Conservation (phyloP, 2,797 vertebrate species). For the Monodelphis domestica region DNA sequence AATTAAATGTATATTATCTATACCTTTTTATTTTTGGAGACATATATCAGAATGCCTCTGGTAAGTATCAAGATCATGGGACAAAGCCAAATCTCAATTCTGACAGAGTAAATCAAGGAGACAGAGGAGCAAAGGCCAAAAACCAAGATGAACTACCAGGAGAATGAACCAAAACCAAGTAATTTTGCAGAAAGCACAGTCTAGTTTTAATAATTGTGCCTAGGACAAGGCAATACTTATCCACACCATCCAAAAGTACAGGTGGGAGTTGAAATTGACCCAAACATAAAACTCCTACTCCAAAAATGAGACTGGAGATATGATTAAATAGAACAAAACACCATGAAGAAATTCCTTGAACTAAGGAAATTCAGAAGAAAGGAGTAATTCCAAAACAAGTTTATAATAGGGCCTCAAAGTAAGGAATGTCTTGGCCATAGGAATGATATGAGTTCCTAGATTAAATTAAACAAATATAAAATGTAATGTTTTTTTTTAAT, state of each 20-base stretch:
- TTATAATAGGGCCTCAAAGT: too few species aligned
- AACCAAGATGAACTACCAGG: background rate
- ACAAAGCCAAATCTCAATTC: too few species aligned
- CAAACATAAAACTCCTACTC: background rate
- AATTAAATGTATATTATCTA: background rate
- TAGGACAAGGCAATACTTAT: background rate
- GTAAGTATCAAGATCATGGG: background rate
- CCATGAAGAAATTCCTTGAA: background rate
- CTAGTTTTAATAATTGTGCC: background rate
- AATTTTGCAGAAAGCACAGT: background rate
- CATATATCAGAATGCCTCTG: background rate
- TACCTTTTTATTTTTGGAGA: background rate
- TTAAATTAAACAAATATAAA: background rate
- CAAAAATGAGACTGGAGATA: background rate
- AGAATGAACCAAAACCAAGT: background rate
- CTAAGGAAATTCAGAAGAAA: background rate
- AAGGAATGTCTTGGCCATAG: background rate
- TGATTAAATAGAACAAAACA: too few species aligned
- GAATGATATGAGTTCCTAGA: background rate
- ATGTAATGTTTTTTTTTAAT: background rate
- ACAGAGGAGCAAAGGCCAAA: too few species aligned
- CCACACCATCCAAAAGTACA: background rate
- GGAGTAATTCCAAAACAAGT: too few species aligned
- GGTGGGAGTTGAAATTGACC: background rate
- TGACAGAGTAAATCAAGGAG: too few species aligned